Evolutionary conservation across 2,888 invertebrate genomes (phyloP), one percentile per base, ranked within the genome.

Genomic region (Amiota communis): DNA sequence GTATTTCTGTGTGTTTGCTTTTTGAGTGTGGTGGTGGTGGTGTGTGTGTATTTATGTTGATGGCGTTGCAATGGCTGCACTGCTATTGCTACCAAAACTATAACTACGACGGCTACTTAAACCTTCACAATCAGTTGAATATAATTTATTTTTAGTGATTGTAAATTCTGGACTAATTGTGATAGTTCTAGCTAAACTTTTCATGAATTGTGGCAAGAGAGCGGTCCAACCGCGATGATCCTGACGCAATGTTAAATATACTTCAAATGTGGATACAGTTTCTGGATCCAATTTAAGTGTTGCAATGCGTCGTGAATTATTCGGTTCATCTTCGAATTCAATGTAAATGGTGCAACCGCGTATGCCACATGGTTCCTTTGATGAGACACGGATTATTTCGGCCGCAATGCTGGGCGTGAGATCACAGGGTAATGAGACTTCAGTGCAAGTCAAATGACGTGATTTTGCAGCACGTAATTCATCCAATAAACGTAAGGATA

Each of bases 351-450:
- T 87, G 80, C 88, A 88, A 76, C 87, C 87, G 73, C 87, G 87
- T 59, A 86, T 78, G 76, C 87, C 87, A 76, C 87, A 87, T 6
- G 87, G 88, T 71, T 87, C 87, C 81, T 86, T 87, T 75, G 85
- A 87, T 23, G 88, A 87, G 20, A 87, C 85, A 20, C 88, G 86
- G 71, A 87, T 79, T 63, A 88, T 86, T 79, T 87, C 88, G 69
- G 86, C 84, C 77, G 87, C 87, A 77, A 87, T 87, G 79, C 83
- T 84, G 56, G 86, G 81, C 77, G 86, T 87, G 85, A 87, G 88
- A 87, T 88, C 87, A 85, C 88, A 87, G 81, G 87, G 87, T 84
- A 87, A 81, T 80, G 88, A 87, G 78, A 87, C 87, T 80, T 87
- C 87, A 71, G 87, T 88, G 81, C 87, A 87, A 48, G 86, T 83